A percentile compares a stretch with the other conserved stretches of the same genome.
phyloP scores from a whole-genome alignment of 2,113 vertebrate genomes.

The Amblyopsis rosae region DNA sequence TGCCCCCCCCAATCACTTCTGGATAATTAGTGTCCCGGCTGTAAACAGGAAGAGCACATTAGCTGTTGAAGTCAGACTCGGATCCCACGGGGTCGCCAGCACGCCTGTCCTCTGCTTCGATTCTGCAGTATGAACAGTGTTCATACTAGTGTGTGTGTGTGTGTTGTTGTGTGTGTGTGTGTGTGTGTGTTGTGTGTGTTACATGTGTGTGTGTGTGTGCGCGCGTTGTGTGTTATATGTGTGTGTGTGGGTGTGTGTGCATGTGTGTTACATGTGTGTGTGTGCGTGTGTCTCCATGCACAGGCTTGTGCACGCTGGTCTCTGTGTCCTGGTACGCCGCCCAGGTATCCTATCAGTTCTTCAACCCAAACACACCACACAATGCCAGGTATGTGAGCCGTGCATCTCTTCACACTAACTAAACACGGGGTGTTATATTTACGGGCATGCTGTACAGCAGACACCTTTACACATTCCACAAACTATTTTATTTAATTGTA shows the following conservation, averaged over 20 bases:
- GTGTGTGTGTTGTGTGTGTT: background rate
- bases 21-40: constrained; percentile 49
- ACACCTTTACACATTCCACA: too few relatives aligned
- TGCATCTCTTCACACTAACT: too few relatives aligned
- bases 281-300: background rate
- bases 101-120: background rate
- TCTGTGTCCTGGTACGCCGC: constrained; percentile 94
- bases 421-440: too few relatives aligned
- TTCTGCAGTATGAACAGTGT: too few relatives aligned
- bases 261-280: background rate
- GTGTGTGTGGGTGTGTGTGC: constrained; percentile 1
- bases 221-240: background rate
- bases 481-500: too few relatives aligned
- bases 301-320: constrained; percentile 89
- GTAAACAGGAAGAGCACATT: constrained; percentile 66
- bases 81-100: constrained; percentile 24
- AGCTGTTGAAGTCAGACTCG: constrained; percentile 35
- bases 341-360: constrained; percentile 92
- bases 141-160: background rate
- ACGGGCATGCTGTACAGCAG: too few relatives aligned
- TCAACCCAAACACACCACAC: constrained; percentile 88
- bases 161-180: background rate
- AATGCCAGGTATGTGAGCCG: constrained; percentile 84
- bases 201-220: background rate
- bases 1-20: constrained; percentile 21